Evolutionary conservation across 1,140 invertebrate genomes (phyloP).

Genomic region (Drosophila punjabiensis): DNA sequence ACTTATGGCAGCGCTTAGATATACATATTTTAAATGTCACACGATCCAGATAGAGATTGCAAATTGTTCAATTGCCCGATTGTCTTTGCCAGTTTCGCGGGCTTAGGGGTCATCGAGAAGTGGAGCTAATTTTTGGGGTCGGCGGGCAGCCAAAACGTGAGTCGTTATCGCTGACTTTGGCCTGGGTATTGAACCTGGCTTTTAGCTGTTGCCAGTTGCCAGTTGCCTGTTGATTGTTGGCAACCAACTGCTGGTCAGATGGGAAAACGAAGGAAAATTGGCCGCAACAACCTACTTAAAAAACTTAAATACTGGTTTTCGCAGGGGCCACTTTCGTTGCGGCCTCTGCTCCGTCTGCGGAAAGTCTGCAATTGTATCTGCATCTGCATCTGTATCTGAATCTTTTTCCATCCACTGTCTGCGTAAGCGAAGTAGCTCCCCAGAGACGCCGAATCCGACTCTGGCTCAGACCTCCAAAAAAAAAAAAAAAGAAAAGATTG

Average conservation of each 20-base stretch:
- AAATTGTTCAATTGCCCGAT: slow-evolving; percentile 49
- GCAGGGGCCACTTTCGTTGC: slow-evolving; percentile 63
- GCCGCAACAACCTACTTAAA: slow-evolving; percentile 69
- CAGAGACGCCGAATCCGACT: slow-evolving; percentile 3
- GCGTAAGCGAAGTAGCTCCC: slow-evolving; percentile 61
- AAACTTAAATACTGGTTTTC: slow-evolving; percentile 68
- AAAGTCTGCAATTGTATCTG: slow-evolving; percentile 39
- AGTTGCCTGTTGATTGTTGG: slow-evolving; percentile 47
- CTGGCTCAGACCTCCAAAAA: slow-evolving; percentile 6
- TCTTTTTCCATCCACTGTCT: slow-evolving; percentile 23
- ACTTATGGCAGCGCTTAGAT: slow-evolving; percentile 40
- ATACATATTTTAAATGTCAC: slow-evolving; percentile 68
- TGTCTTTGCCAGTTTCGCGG: slow-evolving; percentile 21
- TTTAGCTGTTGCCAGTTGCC: slow-evolving; percentile 4
- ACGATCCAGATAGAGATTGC: slow-evolving; percentile 59
- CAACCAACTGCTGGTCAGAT: slow-evolving; percentile 46
- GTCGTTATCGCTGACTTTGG: slow-evolving; percentile 57
- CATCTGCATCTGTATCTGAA: slow-evolving; percentile 15
- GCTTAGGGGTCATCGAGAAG: slow-evolving; percentile 59
- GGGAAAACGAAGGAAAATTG: slow-evolving; percentile 54
- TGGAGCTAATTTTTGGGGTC: slow-evolving; percentile 72
- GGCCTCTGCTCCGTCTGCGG: slow-evolving; percentile 32
- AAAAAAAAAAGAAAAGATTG: too few species aligned
- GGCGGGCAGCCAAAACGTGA: slow-evolving; percentile 56
- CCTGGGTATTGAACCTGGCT: slow-evolving; percentile 69